Evolutionary conservation across 1,140 invertebrate species (phyloP).

Genomic region (Sminthurinus signatus): DNA sequence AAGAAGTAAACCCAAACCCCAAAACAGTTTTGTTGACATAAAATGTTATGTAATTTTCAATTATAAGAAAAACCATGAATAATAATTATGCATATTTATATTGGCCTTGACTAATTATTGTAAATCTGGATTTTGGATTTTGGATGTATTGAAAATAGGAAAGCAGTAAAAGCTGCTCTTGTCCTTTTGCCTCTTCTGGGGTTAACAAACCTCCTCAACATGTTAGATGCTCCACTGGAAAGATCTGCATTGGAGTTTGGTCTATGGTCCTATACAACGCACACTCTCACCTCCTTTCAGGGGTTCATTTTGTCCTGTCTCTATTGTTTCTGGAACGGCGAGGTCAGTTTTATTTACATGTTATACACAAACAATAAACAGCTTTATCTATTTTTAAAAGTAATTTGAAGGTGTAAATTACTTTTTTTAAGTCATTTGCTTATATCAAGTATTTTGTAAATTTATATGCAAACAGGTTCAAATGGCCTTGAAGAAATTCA

Average conservation of each 20-base stretch:
- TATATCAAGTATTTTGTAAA: background rate
- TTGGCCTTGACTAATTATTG: conserved; percentile 43
- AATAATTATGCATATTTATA: too few species aligned
- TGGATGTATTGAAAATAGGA: conserved; percentile 43
- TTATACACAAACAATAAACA: too few species aligned
- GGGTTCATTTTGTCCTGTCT: conserved; percentile 75
- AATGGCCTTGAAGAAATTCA: background rate
- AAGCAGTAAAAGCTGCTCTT: conserved; percentile 69
- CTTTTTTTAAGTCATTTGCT: too few species aligned
- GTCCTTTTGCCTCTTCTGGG: conserved; percentile 74
- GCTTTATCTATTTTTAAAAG: too few species aligned
- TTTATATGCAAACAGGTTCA: background rate
- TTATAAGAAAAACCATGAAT: too few species aligned
- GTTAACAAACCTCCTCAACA: conserved; percentile 67
- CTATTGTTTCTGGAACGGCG: conserved; percentile 82
- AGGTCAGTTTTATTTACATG: conserved; percentile 54
- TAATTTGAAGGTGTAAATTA: too few species aligned
- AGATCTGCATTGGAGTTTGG: conserved; percentile 63
- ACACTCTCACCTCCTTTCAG: conserved; percentile 76
- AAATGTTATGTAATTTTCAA: too few species aligned
- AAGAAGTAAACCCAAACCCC: too few species aligned
- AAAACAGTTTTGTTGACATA: too few species aligned
- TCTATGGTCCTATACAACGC: conserved; percentile 70
- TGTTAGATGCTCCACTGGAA: conserved; percentile 60
- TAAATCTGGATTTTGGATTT: conserved; percentile 37